These are phyloP conservation scores for Perdix hodgsoniae DNA, from an alignment of 2,797 vertebrate genomes.

Conservation along the genomic window DNA sequence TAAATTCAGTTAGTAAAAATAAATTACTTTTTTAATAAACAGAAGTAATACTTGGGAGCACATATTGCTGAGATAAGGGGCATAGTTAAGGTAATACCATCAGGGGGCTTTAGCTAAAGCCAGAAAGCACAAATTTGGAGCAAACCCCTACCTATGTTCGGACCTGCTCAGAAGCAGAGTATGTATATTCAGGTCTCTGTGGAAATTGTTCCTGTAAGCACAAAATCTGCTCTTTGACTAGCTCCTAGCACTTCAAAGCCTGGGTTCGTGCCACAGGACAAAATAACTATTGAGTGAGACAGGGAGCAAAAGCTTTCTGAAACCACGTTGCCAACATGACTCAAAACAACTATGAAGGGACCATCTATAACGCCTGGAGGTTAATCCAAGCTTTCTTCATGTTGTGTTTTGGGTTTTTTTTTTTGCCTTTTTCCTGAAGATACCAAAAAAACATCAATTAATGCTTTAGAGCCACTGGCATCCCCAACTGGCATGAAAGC, in stretches of 20 bases:
- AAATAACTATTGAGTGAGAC: conserved; percentile 62
- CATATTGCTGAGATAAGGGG: neutral
- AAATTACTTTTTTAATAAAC: neutral
- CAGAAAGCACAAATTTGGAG: conserved; percentile 16
- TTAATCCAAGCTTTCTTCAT: conserved; percentile 32
- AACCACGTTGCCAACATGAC: conserved; percentile 50
- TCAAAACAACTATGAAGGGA: conserved; percentile 61
- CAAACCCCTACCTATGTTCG: neutral
- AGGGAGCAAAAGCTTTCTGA: conserved; percentile 50
- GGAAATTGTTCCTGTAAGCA: conserved; percentile 58
- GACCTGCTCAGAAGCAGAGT: neutral
- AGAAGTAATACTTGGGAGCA: neutral
- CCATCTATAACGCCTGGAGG: conserved; percentile 51
- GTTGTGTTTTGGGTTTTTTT: neutral
- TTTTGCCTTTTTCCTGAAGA: conserved; percentile 38
- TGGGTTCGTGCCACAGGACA: conserved; percentile 2
- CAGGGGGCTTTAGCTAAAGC: neutral
- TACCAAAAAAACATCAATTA: conserved; percentile 24
- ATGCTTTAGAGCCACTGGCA: neutral
- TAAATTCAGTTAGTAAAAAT: neutral
- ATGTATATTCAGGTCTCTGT: conserved; percentile 40
- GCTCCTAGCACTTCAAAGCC: conserved; percentile 51
- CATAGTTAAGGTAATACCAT: neutral
- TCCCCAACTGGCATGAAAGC: neutral
- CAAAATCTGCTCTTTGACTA: conserved; percentile 53